Percentiles rank a stretch among this genome's conserved stretches.
These are phyloP conservation scores for Heteromyza rotundicornis DNA, from an alignment of 2,888 invertebrate genomes.

Conservation along the genomic window DNA sequence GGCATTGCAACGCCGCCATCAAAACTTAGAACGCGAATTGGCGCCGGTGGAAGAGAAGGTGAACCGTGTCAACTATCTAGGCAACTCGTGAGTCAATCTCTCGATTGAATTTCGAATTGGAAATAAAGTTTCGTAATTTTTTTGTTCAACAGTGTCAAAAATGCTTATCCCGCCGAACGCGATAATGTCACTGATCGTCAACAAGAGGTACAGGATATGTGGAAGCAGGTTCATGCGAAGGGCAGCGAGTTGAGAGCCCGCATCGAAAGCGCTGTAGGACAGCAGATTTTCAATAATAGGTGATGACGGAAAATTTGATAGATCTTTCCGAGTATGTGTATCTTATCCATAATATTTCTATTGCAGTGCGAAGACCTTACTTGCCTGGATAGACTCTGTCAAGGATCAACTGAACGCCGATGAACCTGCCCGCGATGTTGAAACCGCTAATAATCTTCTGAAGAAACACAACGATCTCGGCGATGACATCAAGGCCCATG, in stretches of 20 bases:
- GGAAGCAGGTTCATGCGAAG: slow-evolving; percentile 86
- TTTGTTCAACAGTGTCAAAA: slow-evolving; percentile 84
- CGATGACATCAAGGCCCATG: slow-evolving; percentile 88
- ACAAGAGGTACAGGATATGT: slow-evolving; percentile 83
- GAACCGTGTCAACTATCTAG: slow-evolving; percentile 83
- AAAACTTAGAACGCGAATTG: slow-evolving; percentile 91
- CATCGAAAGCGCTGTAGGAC: slow-evolving; percentile 93
- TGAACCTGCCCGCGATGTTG: slow-evolving; percentile 84
- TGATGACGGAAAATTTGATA: no score
- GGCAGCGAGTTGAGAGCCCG: slow-evolving; percentile 83
- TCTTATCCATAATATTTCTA: no score
- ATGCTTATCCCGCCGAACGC: slow-evolving; percentile 89
- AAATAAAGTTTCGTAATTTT: neutral
- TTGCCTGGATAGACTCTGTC: slow-evolving; percentile 83
- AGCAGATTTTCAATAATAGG: slow-evolving; percentile 73
- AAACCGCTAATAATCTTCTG: slow-evolving; percentile 86
- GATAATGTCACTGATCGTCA: slow-evolving; percentile 85
- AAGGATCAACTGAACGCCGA: slow-evolving; percentile 81
- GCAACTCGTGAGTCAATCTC: slow-evolving; percentile 73
- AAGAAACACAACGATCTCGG: slow-evolving; percentile 90
- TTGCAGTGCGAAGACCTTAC: slow-evolving; percentile 76
- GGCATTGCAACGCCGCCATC: slow-evolving; percentile 88
- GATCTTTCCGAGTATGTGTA: neutral
- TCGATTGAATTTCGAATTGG: neutral
- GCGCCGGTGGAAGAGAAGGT: slow-evolving; percentile 95